A percentile compares a stretch with the other conserved stretches of the same genome.
These are phyloP conservation scores for Mustela erminea DNA, from an alignment of 2,797 vertebrate genomes.

Conservation along the genomic window DNA sequence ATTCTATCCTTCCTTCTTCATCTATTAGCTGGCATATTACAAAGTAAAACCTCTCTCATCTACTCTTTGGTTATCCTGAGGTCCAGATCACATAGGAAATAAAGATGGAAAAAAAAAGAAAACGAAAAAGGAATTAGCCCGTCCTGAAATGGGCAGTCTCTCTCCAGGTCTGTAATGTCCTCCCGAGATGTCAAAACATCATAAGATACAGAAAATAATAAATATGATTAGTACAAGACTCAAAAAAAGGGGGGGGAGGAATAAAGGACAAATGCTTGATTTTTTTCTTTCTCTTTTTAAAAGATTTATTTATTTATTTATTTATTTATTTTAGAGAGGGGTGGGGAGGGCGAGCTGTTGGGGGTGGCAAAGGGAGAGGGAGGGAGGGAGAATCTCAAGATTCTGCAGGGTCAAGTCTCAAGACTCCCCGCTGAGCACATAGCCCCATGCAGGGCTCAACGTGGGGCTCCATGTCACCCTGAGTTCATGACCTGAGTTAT, in stretches of 20 bases:
- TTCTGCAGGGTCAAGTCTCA: too few species aligned
- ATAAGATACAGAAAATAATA: too few species aligned
- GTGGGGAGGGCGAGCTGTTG: neutral
- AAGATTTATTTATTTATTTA: neutral
- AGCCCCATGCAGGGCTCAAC: neutral
- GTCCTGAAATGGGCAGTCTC: too few species aligned
- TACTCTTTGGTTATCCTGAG: neutral
- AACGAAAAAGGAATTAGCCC: too few species aligned
- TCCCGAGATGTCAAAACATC: too few species aligned
- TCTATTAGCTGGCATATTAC: neutral
- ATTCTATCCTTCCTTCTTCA: neutral
- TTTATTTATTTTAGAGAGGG: neutral
- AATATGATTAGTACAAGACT: too few species aligned
- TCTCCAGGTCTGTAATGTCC: too few species aligned
- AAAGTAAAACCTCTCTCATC: neutral
- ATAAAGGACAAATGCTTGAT: neutral
- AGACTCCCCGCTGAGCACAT: neutral
- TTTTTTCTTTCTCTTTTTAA: neutral
- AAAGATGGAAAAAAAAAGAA: too few species aligned
- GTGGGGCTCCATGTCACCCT: neutral
- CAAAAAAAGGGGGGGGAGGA: neutral
- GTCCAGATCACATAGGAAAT: neutral
- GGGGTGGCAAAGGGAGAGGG: too few species aligned
- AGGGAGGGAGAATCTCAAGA: neutral
- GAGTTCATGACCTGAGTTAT: neutral